Evolutionary conservation across 37 sponge, comb jelly and placozoan genomes (phyloP).

Genomic region (Bolinopsis microptera): DNA sequence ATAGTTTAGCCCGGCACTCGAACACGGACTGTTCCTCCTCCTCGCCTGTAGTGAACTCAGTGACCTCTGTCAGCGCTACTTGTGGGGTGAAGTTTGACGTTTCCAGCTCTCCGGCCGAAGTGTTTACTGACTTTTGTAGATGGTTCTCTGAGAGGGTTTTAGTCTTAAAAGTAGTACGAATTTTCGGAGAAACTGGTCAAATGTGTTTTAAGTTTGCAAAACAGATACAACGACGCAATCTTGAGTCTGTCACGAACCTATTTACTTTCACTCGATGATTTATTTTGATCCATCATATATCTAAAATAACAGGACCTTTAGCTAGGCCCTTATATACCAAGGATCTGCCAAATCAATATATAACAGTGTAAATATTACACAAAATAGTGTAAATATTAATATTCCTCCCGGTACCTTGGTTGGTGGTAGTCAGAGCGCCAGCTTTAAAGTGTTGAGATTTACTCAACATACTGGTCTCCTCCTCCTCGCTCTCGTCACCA

Average conservation of each 20-base stretch:
- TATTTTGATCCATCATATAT: no score
- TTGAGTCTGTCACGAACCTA: no score
- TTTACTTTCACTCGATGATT: no score
- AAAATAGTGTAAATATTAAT: no score
- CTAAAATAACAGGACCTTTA: no score
- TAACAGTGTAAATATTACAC: no score
- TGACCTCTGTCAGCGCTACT: constrained; percentile 74
- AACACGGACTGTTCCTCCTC: constrained; percentile 83
- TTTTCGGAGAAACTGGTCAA: no score
- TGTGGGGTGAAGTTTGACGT: not conserved
- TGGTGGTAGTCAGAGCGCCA: not conserved
- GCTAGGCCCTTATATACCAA: no score
- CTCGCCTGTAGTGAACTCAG: constrained; percentile 76
- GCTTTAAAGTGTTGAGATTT: not conserved
- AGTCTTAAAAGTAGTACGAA: not conserved
- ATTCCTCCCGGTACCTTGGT: no score
- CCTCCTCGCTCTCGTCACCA: not conserved
- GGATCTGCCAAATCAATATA: no score
- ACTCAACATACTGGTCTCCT: not conserved
- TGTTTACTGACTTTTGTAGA: not conserved
- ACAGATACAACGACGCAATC: no score
- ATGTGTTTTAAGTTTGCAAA: no score
- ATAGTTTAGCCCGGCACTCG: constrained; percentile 76
- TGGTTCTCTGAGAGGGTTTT: not conserved
- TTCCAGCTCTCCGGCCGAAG: not conserved